A percentile compares a stretch with the other conserved stretches of the same genome.
These are phyloP conservation scores for Phoebastria nigripes DNA, from an alignment of 2,797 vertebrate species.

Conservation along the genomic window DNA sequence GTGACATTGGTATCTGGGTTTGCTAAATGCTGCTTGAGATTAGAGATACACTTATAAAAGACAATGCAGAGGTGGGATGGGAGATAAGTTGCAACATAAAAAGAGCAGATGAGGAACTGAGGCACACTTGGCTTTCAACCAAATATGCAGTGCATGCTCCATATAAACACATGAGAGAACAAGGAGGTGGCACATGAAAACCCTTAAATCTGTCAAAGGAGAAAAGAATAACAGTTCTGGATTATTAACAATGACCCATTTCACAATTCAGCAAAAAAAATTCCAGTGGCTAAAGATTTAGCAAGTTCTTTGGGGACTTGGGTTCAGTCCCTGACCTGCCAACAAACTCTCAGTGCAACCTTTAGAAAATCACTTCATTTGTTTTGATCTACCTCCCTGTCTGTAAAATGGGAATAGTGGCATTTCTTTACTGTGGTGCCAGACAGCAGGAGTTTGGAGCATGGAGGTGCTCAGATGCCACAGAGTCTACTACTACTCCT, in stretches of 20 bases:
- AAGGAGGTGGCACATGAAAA: constrained; percentile 34
- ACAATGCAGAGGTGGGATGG: constrained; percentile 46
- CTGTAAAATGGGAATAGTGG: not conserved
- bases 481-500: not conserved
- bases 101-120: constrained; percentile 33
- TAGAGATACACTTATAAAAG: constrained; percentile 10
- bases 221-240: not conserved
- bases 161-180: not conserved
- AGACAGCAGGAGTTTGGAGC: not conserved
- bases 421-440: not conserved
- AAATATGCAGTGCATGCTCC: constrained; percentile 15
- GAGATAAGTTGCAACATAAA: constrained; percentile 9
- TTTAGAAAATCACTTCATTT: not conserved
- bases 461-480: not conserved
- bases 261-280: not conserved
- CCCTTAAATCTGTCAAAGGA: constrained; percentile 41
- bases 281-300: not conserved
- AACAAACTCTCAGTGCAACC: not conserved
- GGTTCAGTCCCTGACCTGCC: not conserved
- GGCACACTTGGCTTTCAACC: constrained; percentile 22
- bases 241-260: not conserved
- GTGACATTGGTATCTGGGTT: not conserved
- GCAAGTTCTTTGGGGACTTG: not conserved
- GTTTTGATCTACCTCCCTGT: not conserved
- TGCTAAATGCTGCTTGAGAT: constrained; percentile 1